Percentiles rank a stretch among this genome's conserved stretches.
Conservation (phyloP, 2,113 vertebrate species). For the Regulus satrapa region DNA sequence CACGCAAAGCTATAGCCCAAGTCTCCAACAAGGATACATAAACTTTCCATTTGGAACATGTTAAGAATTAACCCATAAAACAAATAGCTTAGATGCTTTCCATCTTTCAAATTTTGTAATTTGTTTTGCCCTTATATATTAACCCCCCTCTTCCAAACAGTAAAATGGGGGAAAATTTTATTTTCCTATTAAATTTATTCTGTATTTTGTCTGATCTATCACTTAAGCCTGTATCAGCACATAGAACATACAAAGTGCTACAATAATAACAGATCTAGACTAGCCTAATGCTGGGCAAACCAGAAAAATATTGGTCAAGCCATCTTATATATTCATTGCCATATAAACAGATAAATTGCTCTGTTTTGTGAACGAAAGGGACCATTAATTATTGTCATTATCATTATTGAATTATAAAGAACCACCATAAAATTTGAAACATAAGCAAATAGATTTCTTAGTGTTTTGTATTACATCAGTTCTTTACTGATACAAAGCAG, state of each 20-base stretch:
- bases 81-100: background rate
- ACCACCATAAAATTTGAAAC: constrained; percentile 5
- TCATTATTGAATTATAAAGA: constrained; percentile 23
- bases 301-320: background rate
- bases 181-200: background rate
- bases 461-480: background rate
- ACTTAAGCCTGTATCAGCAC: background rate
- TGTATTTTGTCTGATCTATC: background rate
- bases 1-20: background rate
- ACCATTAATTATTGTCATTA: background rate
- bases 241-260: background rate
- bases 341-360: background rate
- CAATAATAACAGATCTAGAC: background rate
- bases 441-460: background rate
- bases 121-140: background rate
- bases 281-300: background rate
- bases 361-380: background rate
- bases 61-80: background rate
- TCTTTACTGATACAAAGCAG: background rate
- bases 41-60: background rate
- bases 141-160: fast-evolving
- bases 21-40: background rate
- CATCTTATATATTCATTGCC: background rate
- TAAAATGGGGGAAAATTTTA: background rate
- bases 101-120: background rate